Evolutionary conservation across 92 coral and sea anemone species (phyloP), one percentile per base, ranked within the genome.

Genomic region (Siderastrea radians): DNA sequence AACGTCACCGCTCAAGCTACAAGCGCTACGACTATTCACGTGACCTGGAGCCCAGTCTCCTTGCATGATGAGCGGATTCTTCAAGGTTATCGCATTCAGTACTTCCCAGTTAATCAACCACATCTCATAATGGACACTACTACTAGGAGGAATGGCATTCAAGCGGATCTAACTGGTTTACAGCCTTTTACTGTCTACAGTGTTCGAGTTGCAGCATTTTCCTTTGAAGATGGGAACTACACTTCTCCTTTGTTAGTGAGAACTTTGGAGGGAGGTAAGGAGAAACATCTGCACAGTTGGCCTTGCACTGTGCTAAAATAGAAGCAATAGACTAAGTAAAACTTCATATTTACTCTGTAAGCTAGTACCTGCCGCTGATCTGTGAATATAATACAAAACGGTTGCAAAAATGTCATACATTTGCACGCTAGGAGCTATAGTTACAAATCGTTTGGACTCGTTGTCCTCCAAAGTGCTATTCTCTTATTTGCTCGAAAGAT

Each of bases 231-330:
- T 47, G 94, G 94, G 47, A 92, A 92, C 85, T 87, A 43, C 44
- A 88, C 90, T 48, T 49, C 50, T 16, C 94, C 94, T 1, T 89
- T 92, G 44, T 88, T 76, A 46, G 81, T 68, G 1, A 79, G 75
- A 47, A 92, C 94, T 1, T 79, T 84, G 61, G 90, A 92, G 72
- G 88, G 87, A 58, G 94, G 94, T 92, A 90, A 14, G 79, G 4
- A 14, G 61, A 55, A 55, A 7, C 61, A 14, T 7, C 7, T 55
- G 2, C 38, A 26, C 12, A 55, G 10, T 55, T 7, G 10, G 38
- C 38, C 38, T 26, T 26, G 38, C 38, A 26, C 38, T 26, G 38
- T 26, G 38, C 38, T 26, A 26, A 26, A 26, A 26, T 26, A 26
- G 38, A 26, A 26, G 38, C 38, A 26, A 26, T 26, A 26, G 38